Evolutionary conservation across 2,888 invertebrate species (phyloP), one percentile per base, ranked within the genome.

Genomic region (Morpho helenor): DNA sequence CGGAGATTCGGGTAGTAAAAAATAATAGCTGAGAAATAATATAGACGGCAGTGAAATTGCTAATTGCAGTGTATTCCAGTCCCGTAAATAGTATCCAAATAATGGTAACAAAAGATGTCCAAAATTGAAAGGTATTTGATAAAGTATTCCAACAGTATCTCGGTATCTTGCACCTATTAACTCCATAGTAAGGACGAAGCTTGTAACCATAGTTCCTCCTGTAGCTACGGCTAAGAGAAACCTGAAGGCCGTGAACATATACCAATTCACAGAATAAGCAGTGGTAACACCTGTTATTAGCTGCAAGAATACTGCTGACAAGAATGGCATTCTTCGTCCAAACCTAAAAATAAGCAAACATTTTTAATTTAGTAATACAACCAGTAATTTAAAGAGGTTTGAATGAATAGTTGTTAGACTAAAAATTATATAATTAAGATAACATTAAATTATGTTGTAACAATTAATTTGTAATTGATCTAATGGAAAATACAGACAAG

Each of bases 121-220:
- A 39, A 95, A 71, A 68, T 94, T 94, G 72, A 94, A 95, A 0
- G 95, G 94, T 65, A 95, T 94, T 91, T 88, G 91, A 65, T 87
- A 89, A 61, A 94, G 91, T 65, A 94, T 94, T 46, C 95, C 95
- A 46, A 95, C 94, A 88, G 96, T 95, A 2, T 92, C 93, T 65
- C 93, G 87, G 67, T 90, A 91, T 68, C 86, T 87, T 0, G 91
- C 80, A 0, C 94, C 94, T 55, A 94, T 91, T 31, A 94, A 78
- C 75, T 94, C 94, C 94, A 94, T 94, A 7, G 92, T 91, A 5
- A 94, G 84, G 3, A 94, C 94, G 65, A 94, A 94, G 73, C 94
- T 94, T 49, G 95, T 95, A 53, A 95, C 94, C 95, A 97, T 97
- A 0, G 95, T 95, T 44, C 96, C 96, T 49, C 96, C 96, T 1